Evolutionary conservation across 2,113 vertebrate species (phyloP).

Genomic region (Caracal caracal): DNA sequence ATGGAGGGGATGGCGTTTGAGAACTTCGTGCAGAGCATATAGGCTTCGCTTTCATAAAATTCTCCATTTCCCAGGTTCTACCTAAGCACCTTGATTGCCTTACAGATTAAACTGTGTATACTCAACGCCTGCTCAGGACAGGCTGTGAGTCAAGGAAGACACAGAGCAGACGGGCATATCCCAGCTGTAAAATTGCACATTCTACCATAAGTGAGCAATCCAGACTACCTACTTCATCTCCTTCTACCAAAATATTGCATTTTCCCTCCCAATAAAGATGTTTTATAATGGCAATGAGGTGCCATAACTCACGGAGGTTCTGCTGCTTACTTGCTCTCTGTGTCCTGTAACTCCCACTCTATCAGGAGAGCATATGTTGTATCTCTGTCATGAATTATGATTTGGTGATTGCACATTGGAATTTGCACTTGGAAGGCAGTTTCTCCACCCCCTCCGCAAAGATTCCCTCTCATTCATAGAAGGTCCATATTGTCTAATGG

Average conservation of each 20-base stretch:
- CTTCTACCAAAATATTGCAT: conserved; percentile 82
- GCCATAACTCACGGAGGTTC: conserved; percentile 77
- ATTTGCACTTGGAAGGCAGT: conserved; percentile 77
- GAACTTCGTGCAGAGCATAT: neutral
- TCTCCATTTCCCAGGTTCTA: conserved; percentile 73
- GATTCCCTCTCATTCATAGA: conserved; percentile 65
- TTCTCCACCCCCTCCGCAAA: conserved; percentile 54
- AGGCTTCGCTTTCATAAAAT: conserved; percentile 31
- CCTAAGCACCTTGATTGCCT: conserved; percentile 53
- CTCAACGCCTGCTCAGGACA: conserved; percentile 53
- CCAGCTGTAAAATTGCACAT: conserved; percentile 78
- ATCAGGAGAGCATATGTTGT: conserved; percentile 81
- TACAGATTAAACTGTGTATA: conserved; percentile 51
- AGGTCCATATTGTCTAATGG: conserved; percentile 77
- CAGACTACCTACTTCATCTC: conserved; percentile 79
- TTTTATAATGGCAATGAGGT: conserved; percentile 82
- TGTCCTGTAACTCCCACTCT: conserved; percentile 80
- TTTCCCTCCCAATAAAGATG: conserved; percentile 83
- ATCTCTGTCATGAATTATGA: conserved; percentile 79
- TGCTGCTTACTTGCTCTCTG: conserved; percentile 80
- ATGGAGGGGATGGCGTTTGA: neutral
- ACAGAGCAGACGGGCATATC: conserved; percentile 51
- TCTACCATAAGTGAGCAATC: conserved; percentile 78
- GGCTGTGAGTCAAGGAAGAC: conserved; percentile 60
- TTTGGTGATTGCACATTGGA: conserved; percentile 67